phyloP scores from a whole-genome alignment of 1,140 invertebrate genomes.

The Chelonus insularis region DNA sequence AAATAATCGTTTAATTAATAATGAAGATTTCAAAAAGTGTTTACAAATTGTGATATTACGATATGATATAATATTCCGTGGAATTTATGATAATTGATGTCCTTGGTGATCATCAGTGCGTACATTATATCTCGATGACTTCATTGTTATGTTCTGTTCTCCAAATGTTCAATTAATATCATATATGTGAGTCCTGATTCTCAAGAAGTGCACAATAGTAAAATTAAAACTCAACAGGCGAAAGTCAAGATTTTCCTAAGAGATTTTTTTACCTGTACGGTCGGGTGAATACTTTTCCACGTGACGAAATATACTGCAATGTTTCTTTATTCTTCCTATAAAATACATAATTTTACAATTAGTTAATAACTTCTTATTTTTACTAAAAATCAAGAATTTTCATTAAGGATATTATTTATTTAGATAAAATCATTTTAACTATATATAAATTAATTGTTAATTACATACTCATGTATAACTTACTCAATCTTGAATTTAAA shows the following conservation, averaged over 20 bases:
- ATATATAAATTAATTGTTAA: too few species aligned
- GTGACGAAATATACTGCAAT: conserved; percentile 2
- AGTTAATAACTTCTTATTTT: background rate
- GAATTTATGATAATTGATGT: background rate
- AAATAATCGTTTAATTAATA: too few species aligned
- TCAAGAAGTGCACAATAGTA: conserved; percentile 5
- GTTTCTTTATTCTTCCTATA: background rate
- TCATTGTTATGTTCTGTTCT: background rate
- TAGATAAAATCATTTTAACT: too few species aligned
- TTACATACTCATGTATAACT: too few species aligned
- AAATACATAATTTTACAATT: background rate
- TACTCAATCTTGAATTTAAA: too few species aligned
- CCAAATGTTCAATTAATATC: background rate
- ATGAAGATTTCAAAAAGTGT: too few species aligned
- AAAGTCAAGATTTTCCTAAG: conserved; percentile 22
- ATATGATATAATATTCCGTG: too few species aligned
- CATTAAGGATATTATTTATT: too few species aligned
- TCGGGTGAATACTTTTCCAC: conserved; percentile 3
- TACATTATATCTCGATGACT: conserved; percentile 4
- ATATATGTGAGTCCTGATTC: conserved; percentile 13
- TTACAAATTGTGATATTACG: too few species aligned
- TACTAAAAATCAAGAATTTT: too few species aligned
- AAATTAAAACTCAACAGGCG: conserved; percentile 1
- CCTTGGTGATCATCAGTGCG: conserved; percentile 7
- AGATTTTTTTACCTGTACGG: conserved; percentile 1